Conservation (phyloP, 2,113 vertebrate genomes). For the Varanus salvator region DNA sequence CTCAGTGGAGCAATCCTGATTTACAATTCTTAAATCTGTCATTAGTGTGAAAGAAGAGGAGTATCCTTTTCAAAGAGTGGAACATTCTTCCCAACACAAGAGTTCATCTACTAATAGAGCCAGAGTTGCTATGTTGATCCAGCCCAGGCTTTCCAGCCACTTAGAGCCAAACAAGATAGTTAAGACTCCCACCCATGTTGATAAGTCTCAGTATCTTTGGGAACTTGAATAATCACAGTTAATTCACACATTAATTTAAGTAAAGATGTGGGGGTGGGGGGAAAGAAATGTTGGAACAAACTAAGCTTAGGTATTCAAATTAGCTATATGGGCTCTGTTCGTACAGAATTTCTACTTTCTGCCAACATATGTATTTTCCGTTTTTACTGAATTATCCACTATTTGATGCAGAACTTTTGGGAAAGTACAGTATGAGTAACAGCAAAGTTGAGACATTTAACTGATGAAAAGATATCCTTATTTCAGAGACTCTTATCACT, state of each 20-base stretch:
- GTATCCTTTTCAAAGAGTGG: conserved; percentile 24
- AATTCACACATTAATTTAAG: conserved; percentile 8
- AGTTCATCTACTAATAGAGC: conserved; percentile 55
- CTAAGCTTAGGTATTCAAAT: not conserved
- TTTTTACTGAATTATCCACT: not conserved
- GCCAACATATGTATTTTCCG: not conserved
- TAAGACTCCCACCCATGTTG: conserved; percentile 61
- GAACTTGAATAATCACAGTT: conserved; percentile 56
- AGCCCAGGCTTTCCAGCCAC: conserved; percentile 44
- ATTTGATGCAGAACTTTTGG: not conserved
- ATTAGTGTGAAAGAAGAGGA: conserved; percentile 4
- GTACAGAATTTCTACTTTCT: not conserved
- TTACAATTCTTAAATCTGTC: conserved; percentile 2
- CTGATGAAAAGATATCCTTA: not conserved
- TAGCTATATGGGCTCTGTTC: not conserved
- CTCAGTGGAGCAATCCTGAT: conserved; percentile 4
- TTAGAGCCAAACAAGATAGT: conserved; percentile 57
- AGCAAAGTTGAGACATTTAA: conserved; percentile 33
- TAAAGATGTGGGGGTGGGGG: conserved; percentile 48
- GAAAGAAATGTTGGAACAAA: conserved; percentile 21
- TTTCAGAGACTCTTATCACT: not conserved
- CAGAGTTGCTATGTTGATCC: conserved; percentile 57
- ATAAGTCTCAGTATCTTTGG: conserved; percentile 57
- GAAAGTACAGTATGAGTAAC: conserved; percentile 48
- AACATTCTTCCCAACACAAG: conserved; percentile 46